Base-by-base conservation (phyloP, 2,113 vertebrate species). In the Coregonus clupeaformis region DNA sequence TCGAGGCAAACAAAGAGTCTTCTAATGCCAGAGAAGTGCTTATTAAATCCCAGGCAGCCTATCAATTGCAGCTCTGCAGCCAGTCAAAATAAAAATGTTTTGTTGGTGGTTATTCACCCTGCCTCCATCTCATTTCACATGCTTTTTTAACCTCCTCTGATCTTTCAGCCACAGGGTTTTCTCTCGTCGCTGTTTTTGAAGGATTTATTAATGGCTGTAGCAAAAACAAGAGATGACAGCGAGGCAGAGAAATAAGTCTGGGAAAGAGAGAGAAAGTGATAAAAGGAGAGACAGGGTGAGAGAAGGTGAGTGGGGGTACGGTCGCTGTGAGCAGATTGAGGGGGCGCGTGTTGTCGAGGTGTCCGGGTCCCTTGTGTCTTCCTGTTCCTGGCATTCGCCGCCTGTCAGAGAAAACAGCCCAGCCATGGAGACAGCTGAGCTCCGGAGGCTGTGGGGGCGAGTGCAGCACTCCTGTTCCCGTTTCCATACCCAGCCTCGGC, bases 51-150 rank as follows among this genome's bases (percentile, higher is more conserved):
- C 78, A 92, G 81, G 84, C 85, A 82, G 81, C 76, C 77, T 81
- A 74, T 78, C 79, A 86, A 84, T 90, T 86, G 79, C 20, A 22
- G n/a, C 74, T 30, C 78, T n/a, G 69, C 73, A 88, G 87, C 80
- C 84, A 91, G 91, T 84, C 85, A 89, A 91, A 92, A 92, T 89
- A 91, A 86, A 86, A 86, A 84, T 81, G 84, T 82, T 89, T 90
- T 87, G 86, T 88, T 89, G 81, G 87, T 90, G 80, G 82, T 87
- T 82, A 73, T 88, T 86, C 88, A 85, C 83, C 81, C 80, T 77
- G 81, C 80, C 82, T 89, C 78, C 83, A 79, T 85, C 80, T 84
- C 75, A 79, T 87, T 84, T 81, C 79, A 75, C 78, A 76, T 88
- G 85, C 82, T 92, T 89, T 84, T 85, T 89, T 92, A 91, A 92